Base-by-base conservation (phyloP, 2,113 vertebrate genomes). In the Petromus typicus region DNA sequence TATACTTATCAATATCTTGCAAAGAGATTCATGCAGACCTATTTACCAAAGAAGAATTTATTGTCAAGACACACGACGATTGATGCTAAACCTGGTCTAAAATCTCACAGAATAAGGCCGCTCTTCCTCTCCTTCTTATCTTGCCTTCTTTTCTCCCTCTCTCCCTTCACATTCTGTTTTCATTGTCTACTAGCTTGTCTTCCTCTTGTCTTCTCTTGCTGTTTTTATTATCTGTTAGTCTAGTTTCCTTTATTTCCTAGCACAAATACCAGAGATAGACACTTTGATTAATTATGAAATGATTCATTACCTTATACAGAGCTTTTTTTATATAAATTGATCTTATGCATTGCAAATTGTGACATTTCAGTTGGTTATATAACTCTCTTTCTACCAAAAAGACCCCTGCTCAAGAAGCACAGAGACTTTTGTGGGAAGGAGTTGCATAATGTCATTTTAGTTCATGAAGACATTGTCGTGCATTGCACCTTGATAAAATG, bases 1-100 rank as follows among this genome's bases (percentile, higher is more conserved):
- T 76, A 75, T 79, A 40, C 45, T 95, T 82, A 95, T 20, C 34
- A 78, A 22, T 92, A 90, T 73, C 30, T 17, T 90, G 22, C 34
- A 87, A 57, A 83, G 32, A 93, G 10, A 57, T 5, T 91, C 37
- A 84, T 7, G 54, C 48, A 69, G 16, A 23, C n/a, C 83, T 92
- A 37, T 22, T 85, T 93, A 71, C 37, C 43, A 45, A 97, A 94
- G 78, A 7, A 93, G 5, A 12, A 81, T 82, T 71, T 81, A 45
- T 78, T 59, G 4, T 71, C 40, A 96, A 86, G 43, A 79, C 2
- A 18, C 8, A 5, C 45, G 17, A 17, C 57, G 48, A 56, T 43
- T 83, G 12, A 91, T 93, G 51, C 45, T 84, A 94, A 83, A 73
- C 23, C 1, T 32, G 2, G 7, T 69, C 14, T 66, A 48, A 76